phyloP scores from a whole-genome alignment of 2,888 invertebrate genomes.

The Lutraria lutraria region DNA sequence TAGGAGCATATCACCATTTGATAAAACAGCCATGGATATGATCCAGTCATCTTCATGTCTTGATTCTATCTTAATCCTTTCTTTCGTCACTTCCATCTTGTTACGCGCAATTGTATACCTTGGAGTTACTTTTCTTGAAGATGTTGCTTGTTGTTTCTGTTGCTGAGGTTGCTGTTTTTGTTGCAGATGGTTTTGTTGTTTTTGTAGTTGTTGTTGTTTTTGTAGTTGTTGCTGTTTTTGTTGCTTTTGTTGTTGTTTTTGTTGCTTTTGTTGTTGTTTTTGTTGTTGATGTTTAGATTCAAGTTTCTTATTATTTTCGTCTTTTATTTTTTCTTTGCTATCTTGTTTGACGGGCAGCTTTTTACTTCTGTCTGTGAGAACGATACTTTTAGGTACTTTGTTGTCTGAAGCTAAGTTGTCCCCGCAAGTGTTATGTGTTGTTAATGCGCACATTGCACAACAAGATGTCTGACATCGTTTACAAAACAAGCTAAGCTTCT shows the following conservation, averaged over 20 bases:
- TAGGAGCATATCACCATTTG: constrained; percentile 58
- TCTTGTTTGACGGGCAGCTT: background rate
- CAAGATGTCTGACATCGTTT: constrained; percentile 65
- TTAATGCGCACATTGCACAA: constrained; percentile 60
- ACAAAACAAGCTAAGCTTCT: constrained; percentile 60
- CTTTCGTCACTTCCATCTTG: constrained; percentile 58
- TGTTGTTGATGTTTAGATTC: background rate
- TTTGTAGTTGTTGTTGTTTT: background rate
- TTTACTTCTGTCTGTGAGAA: background rate
- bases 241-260: background rate
- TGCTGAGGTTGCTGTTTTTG: background rate
- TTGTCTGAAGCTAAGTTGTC: background rate
- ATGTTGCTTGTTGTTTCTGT: background rate
- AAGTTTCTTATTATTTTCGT: background rate
- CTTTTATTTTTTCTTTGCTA: background rate
- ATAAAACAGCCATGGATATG: constrained; percentile 58
- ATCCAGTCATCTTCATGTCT: constrained; percentile 57
- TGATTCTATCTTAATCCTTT: constrained; percentile 44
- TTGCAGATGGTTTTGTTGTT: background rate
- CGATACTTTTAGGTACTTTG: background rate
- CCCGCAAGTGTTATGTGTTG: constrained; percentile 55
- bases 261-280: background rate
- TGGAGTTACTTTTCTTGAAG: background rate
- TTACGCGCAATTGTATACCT: constrained; percentile 44
- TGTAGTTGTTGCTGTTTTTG: background rate